A percentile compares a stretch with the other conserved stretches of the same genome.
These are phyloP conservation scores for Calonectris borealis DNA, from an alignment of 2,113 vertebrate species.

Conservation along the genomic window DNA sequence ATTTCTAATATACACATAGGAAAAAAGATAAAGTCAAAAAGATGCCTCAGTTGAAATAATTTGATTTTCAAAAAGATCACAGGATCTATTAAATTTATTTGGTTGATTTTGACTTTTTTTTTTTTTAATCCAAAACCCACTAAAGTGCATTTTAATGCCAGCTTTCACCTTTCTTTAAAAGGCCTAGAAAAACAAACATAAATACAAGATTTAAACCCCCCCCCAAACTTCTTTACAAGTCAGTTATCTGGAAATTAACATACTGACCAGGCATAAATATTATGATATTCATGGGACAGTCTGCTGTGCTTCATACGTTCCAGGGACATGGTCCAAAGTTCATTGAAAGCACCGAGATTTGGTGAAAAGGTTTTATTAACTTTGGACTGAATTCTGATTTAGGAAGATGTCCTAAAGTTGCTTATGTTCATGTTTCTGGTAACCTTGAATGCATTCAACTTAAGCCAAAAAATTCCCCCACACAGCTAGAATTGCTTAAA, in stretches of 20 bases:
- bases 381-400: not conserved
- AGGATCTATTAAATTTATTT: not conserved
- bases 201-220: not conserved
- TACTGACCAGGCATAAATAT: not conserved
- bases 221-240: not conserved
- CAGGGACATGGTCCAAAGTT: not conserved
- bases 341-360: not conserved
- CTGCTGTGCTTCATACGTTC: constrained; percentile 28
- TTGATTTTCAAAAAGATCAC: not conserved
- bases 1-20: constrained; percentile 59
- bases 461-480: not conserved
- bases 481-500: not conserved
- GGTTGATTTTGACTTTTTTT: not conserved
- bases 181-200: not conserved
- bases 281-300: not conserved
- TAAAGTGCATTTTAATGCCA: not conserved
- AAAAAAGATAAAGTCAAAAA: constrained; percentile 40
- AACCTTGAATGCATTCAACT: not conserved
- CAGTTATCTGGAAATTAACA: not conserved
- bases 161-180: not conserved
- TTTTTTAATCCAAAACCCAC: not conserved
- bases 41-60: not conserved
- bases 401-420: not conserved
- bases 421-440: not conserved
- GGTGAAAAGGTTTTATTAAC: not conserved